Conservation (phyloP, 92 coral and sea anemone genomes). For the Montipora capitata region DNA sequence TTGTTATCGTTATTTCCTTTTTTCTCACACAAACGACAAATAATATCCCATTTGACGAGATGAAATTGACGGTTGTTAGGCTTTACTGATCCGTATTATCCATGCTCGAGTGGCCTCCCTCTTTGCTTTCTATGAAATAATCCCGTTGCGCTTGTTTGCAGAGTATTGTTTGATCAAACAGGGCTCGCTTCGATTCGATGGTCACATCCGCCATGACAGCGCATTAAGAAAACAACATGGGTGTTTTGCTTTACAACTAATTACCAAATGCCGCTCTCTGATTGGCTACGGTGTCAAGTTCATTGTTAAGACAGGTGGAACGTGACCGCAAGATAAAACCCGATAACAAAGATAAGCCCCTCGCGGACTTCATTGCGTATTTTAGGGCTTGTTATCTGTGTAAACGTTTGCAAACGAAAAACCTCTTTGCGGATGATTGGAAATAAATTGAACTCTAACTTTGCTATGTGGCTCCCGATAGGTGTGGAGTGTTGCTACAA, state of each 20-base stretch:
- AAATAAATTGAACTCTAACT: conserved; percentile 62
- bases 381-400: conserved; percentile 68
- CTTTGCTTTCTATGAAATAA: conserved; percentile 17
- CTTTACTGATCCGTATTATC: conserved; percentile 48
- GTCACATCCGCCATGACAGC: conserved; percentile 54
- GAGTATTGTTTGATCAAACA: conserved; percentile 35
- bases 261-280: conserved; percentile 62
- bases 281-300: conserved; percentile 68
- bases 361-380: conserved; percentile 74
- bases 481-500: conserved; percentile 20
- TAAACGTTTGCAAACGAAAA: conserved; percentile 81
- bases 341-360: conserved; percentile 77
- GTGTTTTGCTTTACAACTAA: conserved; percentile 68
- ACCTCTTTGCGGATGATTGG: conserved; percentile 69
- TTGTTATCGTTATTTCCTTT: conserved; percentile 70
- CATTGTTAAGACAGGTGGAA: conserved; percentile 90
- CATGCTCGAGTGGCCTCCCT: conserved; percentile 35
- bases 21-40: conserved; percentile 73
- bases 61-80: conserved; percentile 52
- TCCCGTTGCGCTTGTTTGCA: conserved; percentile 49
- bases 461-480: conserved; percentile 18
- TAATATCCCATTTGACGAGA: conserved; percentile 73
- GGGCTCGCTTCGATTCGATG: conserved; percentile 24
- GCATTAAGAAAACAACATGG: conserved; percentile 65
- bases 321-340: conserved; percentile 82